Conservation (phyloP, 1,140 invertebrate species). For the Calycopis cecrops region DNA sequence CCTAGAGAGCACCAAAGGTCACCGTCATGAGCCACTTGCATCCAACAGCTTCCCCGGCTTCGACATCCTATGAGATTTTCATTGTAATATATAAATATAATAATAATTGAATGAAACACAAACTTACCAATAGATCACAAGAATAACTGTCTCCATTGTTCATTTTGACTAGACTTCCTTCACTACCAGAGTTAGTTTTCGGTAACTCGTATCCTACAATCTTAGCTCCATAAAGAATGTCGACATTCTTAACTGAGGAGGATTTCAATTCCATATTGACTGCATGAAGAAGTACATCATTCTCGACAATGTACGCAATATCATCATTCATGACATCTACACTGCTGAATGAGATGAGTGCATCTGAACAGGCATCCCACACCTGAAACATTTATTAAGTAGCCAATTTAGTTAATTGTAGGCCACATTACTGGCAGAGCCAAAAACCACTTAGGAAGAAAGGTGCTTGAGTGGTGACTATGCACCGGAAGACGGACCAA, state of each 20-base stretch:
- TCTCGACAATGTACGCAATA: slow-evolving; percentile 96
- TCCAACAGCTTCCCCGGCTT: no score
- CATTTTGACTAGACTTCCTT: slow-evolving; percentile 63
- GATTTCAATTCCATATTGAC: slow-evolving; percentile 74
- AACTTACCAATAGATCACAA: slow-evolving; percentile 78
- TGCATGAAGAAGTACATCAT: slow-evolving; percentile 88
- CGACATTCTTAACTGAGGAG: slow-evolving; percentile 41
- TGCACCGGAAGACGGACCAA: no score
- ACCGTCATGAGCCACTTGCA: no score
- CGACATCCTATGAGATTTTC: no score
- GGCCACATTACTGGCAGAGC: no score
- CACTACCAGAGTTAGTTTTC: slow-evolving; percentile 17
- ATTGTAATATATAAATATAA: no score
- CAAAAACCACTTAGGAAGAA: no score
- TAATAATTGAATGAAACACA: not conserved
- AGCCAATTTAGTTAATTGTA: no score
- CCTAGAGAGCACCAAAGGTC: no score
- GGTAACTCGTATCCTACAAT: slow-evolving; percentile 48
- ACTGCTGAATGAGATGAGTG: slow-evolving; percentile 90
- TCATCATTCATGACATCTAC: slow-evolving; percentile 81
- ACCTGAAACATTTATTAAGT: slow-evolving; percentile 76
- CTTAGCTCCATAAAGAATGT: slow-evolving; percentile 57
- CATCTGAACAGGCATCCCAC: slow-evolving; percentile 94
- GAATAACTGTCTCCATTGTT: slow-evolving; percentile 76
- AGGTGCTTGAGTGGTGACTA: no score